Percentiles rank a stretch among this genome's conserved stretches.
Conservation (phyloP, 2,888 invertebrate genomes). For the Diploptera punctata region DNA sequence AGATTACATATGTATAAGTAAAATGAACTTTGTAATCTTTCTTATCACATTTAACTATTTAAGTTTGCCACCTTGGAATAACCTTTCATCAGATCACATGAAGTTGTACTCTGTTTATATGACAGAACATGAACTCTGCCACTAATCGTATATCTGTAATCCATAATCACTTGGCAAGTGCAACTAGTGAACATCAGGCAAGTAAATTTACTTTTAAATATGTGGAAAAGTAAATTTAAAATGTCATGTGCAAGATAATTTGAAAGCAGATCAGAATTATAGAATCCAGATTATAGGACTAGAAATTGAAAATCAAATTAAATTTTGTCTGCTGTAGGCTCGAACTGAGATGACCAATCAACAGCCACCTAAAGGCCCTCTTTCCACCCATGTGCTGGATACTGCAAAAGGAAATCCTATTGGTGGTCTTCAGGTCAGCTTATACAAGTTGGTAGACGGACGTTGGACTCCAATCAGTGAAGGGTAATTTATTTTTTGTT, state of each 20-base stretch:
- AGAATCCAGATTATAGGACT: too few species aligned
- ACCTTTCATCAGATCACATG: too few species aligned
- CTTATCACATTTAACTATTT: too few species aligned
- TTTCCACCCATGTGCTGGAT: slow-evolving; percentile 80
- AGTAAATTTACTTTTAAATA: too few species aligned
- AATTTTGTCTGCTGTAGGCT: too few species aligned
- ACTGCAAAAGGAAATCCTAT: slow-evolving; percentile 73
- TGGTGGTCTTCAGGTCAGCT: slow-evolving; percentile 67
- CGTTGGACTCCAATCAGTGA: slow-evolving; percentile 67
- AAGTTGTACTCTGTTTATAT: not conserved
- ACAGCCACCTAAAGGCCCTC: slow-evolving; percentile 51
- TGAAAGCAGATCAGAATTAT: too few species aligned
- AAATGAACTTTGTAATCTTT: not conserved
- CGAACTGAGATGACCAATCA: not conserved
- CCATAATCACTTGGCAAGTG: slow-evolving; percentile 17
- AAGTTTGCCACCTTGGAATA: too few species aligned
- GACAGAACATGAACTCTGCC: slow-evolving; percentile 23
- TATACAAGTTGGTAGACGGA: slow-evolving; percentile 69
- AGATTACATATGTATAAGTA: too few species aligned
- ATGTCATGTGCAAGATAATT: too few species aligned
- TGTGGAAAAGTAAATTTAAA: too few species aligned
- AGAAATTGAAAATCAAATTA: too few species aligned
- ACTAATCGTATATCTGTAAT: slow-evolving; percentile 6
- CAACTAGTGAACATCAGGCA: not conserved
- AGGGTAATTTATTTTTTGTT: slow-evolving; percentile 42